These are phyloP conservation scores for Lethrus apterus DNA, from an alignment of 1,140 invertebrate genomes.

Conservation along the genomic window DNA sequence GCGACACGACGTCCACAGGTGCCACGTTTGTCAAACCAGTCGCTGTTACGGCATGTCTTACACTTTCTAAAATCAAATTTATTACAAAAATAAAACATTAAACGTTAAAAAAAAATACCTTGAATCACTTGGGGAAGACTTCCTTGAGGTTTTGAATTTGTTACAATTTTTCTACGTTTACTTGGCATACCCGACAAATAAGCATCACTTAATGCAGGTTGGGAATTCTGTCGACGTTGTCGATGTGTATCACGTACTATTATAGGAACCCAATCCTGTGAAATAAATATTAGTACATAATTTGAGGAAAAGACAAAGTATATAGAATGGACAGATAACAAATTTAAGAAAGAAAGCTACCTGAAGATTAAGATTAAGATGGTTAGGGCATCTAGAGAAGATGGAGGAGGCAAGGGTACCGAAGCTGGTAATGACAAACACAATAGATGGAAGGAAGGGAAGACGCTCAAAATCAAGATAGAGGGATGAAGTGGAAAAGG, in stretches of 20 bases:
- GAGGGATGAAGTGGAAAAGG: too few relatives aligned
- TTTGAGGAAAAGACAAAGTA: neutral
- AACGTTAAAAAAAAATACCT: slow-evolving; percentile 25
- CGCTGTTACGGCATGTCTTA: slow-evolving; percentile 46
- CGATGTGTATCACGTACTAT: slow-evolving; percentile 64
- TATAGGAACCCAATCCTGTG: slow-evolving; percentile 76
- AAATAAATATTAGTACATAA: slow-evolving; percentile 3
- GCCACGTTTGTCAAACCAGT: slow-evolving; percentile 44
- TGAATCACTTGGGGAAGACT: slow-evolving; percentile 39
- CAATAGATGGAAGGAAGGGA: too few relatives aligned
- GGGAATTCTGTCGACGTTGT: slow-evolving; percentile 49
- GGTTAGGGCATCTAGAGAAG: too few relatives aligned
- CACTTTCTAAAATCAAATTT: slow-evolving; percentile 42
- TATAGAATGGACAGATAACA: too few relatives aligned
- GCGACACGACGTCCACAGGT: slow-evolving; percentile 41
- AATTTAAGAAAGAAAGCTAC: too few relatives aligned
- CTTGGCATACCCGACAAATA: slow-evolving; percentile 73
- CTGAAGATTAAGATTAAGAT: too few relatives aligned
- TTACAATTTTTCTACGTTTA: slow-evolving; percentile 68
- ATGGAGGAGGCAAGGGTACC: too few relatives aligned
- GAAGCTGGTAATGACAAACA: too few relatives aligned
- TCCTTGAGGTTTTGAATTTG: slow-evolving; percentile 41
- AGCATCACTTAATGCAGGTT: slow-evolving; percentile 67
- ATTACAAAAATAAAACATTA: neutral
- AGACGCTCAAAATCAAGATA: too few relatives aligned